Evolutionary conservation across 2,113 vertebrate species (phyloP), one percentile per base, ranked within the genome.

Genomic region (Hippocampus guttulatus): DNA sequence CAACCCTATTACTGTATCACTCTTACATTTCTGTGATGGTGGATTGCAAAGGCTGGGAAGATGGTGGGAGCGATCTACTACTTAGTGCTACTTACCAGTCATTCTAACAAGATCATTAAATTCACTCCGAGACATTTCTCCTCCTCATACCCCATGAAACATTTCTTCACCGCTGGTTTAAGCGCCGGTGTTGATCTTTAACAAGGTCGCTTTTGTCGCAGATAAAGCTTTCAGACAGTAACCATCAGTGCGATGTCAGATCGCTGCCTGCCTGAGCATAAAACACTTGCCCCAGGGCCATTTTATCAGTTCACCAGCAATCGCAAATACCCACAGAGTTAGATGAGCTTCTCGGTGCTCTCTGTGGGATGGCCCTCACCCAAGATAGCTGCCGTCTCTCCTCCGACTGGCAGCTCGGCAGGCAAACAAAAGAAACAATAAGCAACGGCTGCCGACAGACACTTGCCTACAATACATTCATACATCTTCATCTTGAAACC

Each of bases 41-140:
- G 74, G 68, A 81, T 78, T 83, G 82, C 25, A 63, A 52, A 7
- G 77, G 74, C 73, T 40, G 49, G 70, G 75, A 84, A 88, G 87
- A 87, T 88, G 71, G 64, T 55, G 61, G 71, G 72, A 75, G 77
- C 78, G 87, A 89, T 88, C 33, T 6, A 38, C 33, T 38, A 38
- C 33, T 38, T 87, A 87, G 81, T 85, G 69, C 80, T 85, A 83
- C 89, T 88, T 87, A 87, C 77, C 85, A 87, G 3, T 68, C 9
- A 71, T 85, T 88, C 83, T 81, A 87, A 85, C 77, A 77, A 68
- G 70, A 78, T 84, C 81, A 88, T 89, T 88, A 87, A 86, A 85
- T 85, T 88, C 84, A 81, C 74, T 67, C 52, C 5, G 68, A 84
- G 86, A 84, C 61, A 21, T 75, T 75, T 84, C 75, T 74, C 76